Evolutionary conservation across 1,140 invertebrate species (phyloP), one percentile per base, ranked within the genome.

Genomic region (Hylyphantes graminicola): DNA sequence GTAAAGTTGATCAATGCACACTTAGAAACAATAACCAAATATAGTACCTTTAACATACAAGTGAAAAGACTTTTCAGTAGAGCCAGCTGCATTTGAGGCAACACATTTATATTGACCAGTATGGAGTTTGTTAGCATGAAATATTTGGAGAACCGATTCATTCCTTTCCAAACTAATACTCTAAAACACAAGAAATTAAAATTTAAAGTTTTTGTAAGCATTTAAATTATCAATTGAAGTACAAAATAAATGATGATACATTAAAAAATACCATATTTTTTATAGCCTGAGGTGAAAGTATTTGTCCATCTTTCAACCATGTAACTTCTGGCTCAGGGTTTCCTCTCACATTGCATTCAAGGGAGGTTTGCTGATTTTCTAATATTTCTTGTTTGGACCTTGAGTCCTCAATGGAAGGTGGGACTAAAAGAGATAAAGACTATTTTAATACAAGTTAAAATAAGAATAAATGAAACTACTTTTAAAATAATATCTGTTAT

Each of bases 21-120:
- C 10, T 75, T 21, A 59, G 17, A 75, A 51, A 72, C 2, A n/a
- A n/a, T n/a, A n/a, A n/a, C n/a, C n/a, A 13, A 57, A 35, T 5
- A n/a, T 19, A 87, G 86, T 91, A 94, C 93, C 93, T 87, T 93
- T 92, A 61, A 94, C 92, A 81, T 91, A 88, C 55, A 95, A 88
- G 86, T 91, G 88, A 85, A 93, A 92, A 8, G 92, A 90, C 85
- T 92, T 93, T 86, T 92, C 92, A 61, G 92, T 91, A 90, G 90
- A 93, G 92, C 91, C 95, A 91, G 88, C 95, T 91, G 78, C 90
- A 91, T 90, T 94, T 92, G 85, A 90, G 87, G 87, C 95, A 88
- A 86, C 90, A 89, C 89, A 96, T 88, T 87, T 94, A 92, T 88
- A 91, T 85, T 89, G 88, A 78, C 88, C 90, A 61, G 74, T 48